Conservation (phyloP, 2,888 invertebrate species). For the Cremastinae sp. region DNA sequence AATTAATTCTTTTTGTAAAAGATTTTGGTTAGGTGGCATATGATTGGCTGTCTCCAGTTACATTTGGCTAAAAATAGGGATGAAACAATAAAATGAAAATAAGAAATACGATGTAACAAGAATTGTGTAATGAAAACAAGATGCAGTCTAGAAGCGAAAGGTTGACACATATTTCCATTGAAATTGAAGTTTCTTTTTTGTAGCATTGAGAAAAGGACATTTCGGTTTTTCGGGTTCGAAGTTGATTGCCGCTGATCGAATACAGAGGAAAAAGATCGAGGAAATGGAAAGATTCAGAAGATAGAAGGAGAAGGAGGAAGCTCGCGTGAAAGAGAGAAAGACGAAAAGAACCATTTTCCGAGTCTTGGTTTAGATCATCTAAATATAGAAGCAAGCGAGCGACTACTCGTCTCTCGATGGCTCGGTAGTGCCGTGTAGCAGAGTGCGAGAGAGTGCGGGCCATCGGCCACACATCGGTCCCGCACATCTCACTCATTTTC, state of each 20-base stretch:
- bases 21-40: too few relatives aligned
- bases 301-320: conserved; percentile 57
- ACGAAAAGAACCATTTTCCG: conserved; percentile 77
- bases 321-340: conserved; percentile 60
- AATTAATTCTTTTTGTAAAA: too few relatives aligned
- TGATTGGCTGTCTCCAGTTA: too few relatives aligned
- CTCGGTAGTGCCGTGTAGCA: conserved; percentile 71
- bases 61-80: too few relatives aligned
- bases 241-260: conserved; percentile 29
- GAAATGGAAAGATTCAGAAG: conserved; percentile 46
- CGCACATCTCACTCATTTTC: conserved; percentile 74
- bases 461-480: conserved; percentile 72
- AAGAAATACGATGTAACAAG: conserved; percentile 8
- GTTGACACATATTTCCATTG: neutral
- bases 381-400: conserved; percentile 75
- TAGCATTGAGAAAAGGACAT: conserved; percentile 13
- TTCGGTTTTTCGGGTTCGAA: conserved; percentile 8
- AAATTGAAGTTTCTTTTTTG: conserved; percentile 4
- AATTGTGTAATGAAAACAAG: neutral
- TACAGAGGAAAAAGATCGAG: conserved; percentile 42
- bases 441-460: conserved; percentile 61
- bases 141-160: neutral
- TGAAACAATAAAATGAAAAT: too few relatives aligned
- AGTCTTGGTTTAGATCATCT: conserved; percentile 79
- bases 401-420: conserved; percentile 73